Evolutionary conservation across 1,140 invertebrate genomes (phyloP).

Genomic region (Leptopilina boulardi): DNA sequence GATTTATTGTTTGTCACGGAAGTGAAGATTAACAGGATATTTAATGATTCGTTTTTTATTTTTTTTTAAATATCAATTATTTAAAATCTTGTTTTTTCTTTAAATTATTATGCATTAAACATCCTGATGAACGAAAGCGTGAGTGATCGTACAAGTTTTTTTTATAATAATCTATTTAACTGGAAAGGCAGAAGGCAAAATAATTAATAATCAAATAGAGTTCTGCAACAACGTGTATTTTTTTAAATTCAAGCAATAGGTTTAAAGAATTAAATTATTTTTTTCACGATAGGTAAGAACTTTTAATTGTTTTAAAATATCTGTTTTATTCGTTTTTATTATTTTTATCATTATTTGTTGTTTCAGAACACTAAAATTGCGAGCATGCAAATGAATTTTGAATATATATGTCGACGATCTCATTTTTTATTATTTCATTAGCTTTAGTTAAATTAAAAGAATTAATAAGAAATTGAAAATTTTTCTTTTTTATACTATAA

Average conservation of each 20-base stretch:
- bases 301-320: neutral
- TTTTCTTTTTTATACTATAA: no score
- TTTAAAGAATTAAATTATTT: no score
- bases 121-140: conserved; percentile 33
- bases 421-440: no score
- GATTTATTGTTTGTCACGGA: conserved; percentile 20
- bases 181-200: conserved; percentile 11
- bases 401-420: neutral
- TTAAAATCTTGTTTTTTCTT: neutral
- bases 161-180: conserved; percentile 1
- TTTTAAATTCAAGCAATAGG: neutral
- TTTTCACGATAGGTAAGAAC: no score
- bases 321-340: neutral
- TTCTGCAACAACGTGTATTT: conserved; percentile 4
- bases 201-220: conserved; percentile 17
- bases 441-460: no score
- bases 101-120: neutral
- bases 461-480: no score
- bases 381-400: conserved; percentile 24
- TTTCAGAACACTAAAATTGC: conserved; percentile 28
- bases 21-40: conserved; percentile 23
- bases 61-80: no score
- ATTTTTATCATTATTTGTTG: neutral
- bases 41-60: neutral
- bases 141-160: conserved; percentile 26